Conservation (phyloP, 2,797 vertebrate genomes). For the Trichosurus vulpecula region DNA sequence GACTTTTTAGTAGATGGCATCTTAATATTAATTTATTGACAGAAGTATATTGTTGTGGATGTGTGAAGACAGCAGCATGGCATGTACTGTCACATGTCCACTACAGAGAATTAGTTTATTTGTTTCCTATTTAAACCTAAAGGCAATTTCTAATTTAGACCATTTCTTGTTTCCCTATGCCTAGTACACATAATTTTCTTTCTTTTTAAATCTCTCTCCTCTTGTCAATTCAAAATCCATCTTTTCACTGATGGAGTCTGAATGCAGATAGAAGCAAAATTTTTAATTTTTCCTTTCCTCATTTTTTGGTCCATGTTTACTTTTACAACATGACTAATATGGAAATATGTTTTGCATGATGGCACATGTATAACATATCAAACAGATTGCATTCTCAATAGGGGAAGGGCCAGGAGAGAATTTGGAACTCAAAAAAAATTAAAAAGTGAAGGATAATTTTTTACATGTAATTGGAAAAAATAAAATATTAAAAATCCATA, state of each 20-base stretch:
- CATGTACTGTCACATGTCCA: neutral
- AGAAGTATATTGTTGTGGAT: neutral
- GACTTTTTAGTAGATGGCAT: neutral
- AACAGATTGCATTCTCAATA: neutral
- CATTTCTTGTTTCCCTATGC: neutral
- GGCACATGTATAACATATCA: neutral
- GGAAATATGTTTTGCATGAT: neutral
- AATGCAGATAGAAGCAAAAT: neutral
- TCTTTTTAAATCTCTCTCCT: neutral
- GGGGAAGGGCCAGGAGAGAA: neutral
- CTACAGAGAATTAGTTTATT: neutral
- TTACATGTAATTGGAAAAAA: neutral
- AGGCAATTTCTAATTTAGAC: neutral
- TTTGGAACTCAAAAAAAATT: neutral
- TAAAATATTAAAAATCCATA: neutral
- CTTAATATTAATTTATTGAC: neutral
- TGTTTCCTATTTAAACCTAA: neutral
- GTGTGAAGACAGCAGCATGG: neutral
- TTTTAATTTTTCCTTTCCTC: neutral
- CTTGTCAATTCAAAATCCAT: neutral
- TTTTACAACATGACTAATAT: neutral
- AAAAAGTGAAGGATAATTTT: neutral
- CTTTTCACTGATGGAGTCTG: neutral
- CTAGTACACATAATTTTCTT: neutral
- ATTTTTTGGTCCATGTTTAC: neutral